Evolutionary conservation across 2,888 invertebrate genomes (phyloP).

Genomic region (Mantis religiosa): DNA sequence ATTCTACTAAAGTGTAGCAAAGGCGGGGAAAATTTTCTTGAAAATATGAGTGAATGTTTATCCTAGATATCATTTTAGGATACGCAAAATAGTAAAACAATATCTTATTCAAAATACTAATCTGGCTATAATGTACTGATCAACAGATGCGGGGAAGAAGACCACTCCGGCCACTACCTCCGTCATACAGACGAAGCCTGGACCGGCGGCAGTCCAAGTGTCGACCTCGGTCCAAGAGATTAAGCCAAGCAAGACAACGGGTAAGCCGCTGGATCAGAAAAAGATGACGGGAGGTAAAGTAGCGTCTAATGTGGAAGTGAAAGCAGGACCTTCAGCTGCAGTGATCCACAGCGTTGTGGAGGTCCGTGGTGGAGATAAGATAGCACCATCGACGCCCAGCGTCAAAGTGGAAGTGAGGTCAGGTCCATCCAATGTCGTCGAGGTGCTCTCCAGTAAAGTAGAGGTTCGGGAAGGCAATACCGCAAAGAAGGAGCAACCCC

Average conservation of each 20-base stretch:
- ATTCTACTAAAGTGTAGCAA: too few relatives aligned
- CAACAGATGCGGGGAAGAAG: constrained; percentile 16
- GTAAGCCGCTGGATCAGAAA: constrained; percentile 22
- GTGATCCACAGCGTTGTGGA: constrained; percentile 31
- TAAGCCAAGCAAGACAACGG: constrained; percentile 45
- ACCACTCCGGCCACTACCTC: constrained; percentile 24
- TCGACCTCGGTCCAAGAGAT: constrained; percentile 38
- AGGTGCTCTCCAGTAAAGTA: constrained; percentile 46
- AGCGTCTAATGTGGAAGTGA: constrained; percentile 28
- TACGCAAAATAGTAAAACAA: too few relatives aligned
- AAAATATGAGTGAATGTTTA: too few relatives aligned
- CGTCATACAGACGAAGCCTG: constrained; percentile 38
- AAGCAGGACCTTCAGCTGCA: constrained; percentile 4
- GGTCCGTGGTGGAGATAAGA: constrained; percentile 23
- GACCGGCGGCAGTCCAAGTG: constrained; percentile 22
- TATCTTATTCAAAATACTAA: background rate
- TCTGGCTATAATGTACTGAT: background rate
- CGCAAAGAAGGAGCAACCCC: background rate
- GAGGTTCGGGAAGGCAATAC: constrained; percentile 45
- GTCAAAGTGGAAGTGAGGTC: background rate
- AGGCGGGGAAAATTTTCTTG: too few relatives aligned
- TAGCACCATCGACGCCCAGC: background rate
- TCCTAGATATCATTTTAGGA: too few relatives aligned
- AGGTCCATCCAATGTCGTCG: background rate
- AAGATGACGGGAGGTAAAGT: background rate